Evolutionary conservation across 1,140 invertebrate genomes (phyloP).

Genomic region (Diachasmimorpha longicaudata): DNA sequence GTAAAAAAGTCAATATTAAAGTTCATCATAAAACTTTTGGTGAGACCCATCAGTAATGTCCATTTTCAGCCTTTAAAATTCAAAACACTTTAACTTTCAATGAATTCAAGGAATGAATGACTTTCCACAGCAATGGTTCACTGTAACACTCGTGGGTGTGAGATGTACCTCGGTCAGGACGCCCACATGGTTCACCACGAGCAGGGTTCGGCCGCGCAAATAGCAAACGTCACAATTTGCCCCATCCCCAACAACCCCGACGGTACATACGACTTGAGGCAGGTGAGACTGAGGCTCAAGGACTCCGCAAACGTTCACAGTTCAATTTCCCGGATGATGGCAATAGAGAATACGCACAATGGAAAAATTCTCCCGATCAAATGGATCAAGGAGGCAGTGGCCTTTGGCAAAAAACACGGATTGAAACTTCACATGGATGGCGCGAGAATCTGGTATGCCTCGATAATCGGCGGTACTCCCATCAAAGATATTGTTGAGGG

Average conservation of each 20-base stretch:
- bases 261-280: slow-evolving; percentile 84
- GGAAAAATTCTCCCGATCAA: slow-evolving; percentile 81
- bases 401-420: slow-evolving; percentile 69
- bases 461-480: slow-evolving; percentile 63
- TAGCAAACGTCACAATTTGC: slow-evolving; percentile 80
- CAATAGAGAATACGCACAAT: slow-evolving; percentile 94
- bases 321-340: slow-evolving; percentile 79
- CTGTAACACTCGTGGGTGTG: slow-evolving; percentile 81
- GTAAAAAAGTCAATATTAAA: too few relatives aligned
- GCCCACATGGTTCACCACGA: slow-evolving; percentile 88
- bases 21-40: too few relatives aligned
- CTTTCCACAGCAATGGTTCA: slow-evolving; percentile 80
- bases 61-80: too few relatives aligned
- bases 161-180: slow-evolving; percentile 83
- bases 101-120: too few relatives aligned
- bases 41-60: too few relatives aligned
- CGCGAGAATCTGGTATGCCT: slow-evolving; percentile 89
- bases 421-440: slow-evolving; percentile 90
- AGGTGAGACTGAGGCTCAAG: slow-evolving; percentile 72
- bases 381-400: slow-evolving; percentile 78
- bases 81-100: too few relatives aligned
- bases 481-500: slow-evolving; percentile 70
- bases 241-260: slow-evolving; percentile 78
- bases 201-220: slow-evolving; percentile 78
- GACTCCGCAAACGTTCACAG: slow-evolving; percentile 72